Base-by-base conservation (phyloP, 2,888 invertebrate species). In the Amiota minor region DNA sequence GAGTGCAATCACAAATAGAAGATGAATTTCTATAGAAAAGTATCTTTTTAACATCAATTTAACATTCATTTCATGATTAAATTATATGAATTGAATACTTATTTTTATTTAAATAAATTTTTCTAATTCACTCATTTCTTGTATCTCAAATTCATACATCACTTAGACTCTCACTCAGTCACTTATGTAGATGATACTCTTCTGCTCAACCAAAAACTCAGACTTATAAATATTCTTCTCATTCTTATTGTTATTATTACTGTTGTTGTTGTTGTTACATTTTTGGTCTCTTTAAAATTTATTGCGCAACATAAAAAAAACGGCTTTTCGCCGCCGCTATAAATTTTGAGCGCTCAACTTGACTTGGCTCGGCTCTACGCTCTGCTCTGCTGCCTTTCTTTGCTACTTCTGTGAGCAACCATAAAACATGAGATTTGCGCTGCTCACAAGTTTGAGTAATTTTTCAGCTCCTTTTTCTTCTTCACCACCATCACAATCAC, bases 371-470 rank as follows among this genome's bases (percentile, higher is more conserved):
- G 2, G 35, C 4, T 35, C 35, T 35, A 6, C n/a, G n/a, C n/a
- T n/a, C 62, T 35, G 35, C 35, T 6, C 35, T 35, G 35, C 6
- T 35, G 35, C 35, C n/a, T n/a, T n/a, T n/a, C n/a, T n/a, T n/a
- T 35, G 35, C 6, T 35, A 8, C 18, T 18, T 20, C 59, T 12
- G 59, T 16, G 59, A 16, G 80, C 77, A 78, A 76, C 78, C 79
- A 85, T 87, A 87, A 87, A 87, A 76, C 81, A 87, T 83, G 82
- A 81, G 78, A 81, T 75, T 75, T 84, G 82, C 81, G 73, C 70
- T 84, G 82, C 81, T 73, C 70, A 74, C 75, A 73, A 75, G n/a
- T 71, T 23, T 71, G 74, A 74, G 73, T 59, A 56, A 14, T 46
- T 70, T 71, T 50, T 68, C 35, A 23, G 45, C 53, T 68, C 20